Conservation (phyloP, 2,113 vertebrate genomes). For the Calidris pygmaea region DNA sequence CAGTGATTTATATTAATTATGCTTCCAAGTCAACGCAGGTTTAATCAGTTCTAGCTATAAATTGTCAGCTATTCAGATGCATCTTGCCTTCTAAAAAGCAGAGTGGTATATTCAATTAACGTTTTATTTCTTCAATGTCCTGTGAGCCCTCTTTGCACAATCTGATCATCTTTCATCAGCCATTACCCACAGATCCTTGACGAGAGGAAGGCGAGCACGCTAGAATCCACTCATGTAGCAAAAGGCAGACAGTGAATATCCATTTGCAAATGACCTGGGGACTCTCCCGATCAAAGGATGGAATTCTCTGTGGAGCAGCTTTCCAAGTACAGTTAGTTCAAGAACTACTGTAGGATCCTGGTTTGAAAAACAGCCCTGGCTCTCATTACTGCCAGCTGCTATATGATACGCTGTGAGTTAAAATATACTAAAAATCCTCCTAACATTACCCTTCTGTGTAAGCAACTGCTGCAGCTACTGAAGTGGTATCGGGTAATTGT, state of each 20-base stretch:
- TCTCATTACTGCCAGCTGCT: not conserved
- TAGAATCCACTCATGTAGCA: not conserved
- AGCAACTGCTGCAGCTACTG: not conserved
- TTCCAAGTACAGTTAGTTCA: not conserved
- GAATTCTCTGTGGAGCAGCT: not conserved
- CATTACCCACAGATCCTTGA: not conserved
- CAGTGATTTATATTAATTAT: not conserved
- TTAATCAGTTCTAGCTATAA: constrained; percentile 21
- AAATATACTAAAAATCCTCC: not conserved
- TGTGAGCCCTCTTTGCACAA: not conserved
- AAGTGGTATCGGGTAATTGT: not conserved
- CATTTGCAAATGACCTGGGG: not conserved
- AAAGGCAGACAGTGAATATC: not conserved
- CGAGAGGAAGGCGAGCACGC: not conserved
- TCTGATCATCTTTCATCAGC: not conserved
- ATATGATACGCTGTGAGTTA: not conserved
- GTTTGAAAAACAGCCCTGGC: not conserved
- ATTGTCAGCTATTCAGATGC: not conserved
- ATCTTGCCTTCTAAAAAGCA: not conserved
- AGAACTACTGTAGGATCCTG: not conserved
- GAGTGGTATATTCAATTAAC: not conserved
- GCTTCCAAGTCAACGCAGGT: not conserved
- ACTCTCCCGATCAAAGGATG: not conserved
- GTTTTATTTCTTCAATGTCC: not conserved
- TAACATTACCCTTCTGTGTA: not conserved